Percentiles rank a stretch among this genome's conserved stretches.
These are phyloP conservation scores for Willisornis vidua DNA, from an alignment of 2,113 vertebrate genomes.

Conservation along the genomic window DNA sequence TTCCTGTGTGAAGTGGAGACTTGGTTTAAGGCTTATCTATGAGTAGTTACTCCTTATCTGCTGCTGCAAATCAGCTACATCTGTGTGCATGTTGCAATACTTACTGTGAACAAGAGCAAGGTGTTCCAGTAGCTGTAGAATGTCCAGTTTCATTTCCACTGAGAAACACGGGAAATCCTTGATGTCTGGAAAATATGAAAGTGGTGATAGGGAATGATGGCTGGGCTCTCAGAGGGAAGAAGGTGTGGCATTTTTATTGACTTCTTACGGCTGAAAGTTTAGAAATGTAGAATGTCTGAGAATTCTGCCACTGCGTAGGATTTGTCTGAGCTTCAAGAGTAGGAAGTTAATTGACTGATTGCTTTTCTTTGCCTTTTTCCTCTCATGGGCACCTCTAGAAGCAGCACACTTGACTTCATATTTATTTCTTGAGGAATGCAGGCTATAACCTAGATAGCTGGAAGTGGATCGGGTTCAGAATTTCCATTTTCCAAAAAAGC, in stretches of 20 bases:
- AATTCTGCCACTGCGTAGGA: background rate
- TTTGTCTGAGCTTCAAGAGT: background rate
- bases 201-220: background rate
- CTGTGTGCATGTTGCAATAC: background rate
- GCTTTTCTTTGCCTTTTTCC: background rate
- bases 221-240: background rate
- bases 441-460: background rate
- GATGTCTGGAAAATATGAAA: background rate
- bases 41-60: background rate
- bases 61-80: background rate
- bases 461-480: background rate
- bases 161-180: background rate
- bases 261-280: background rate
- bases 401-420: background rate
- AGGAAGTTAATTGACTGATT: background rate
- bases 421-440: background rate
- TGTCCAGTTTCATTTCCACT: background rate
- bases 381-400: background rate
- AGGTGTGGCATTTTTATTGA: accelerated
- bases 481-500: background rate
- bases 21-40: background rate
- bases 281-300: background rate
- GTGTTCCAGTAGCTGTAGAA: background rate
- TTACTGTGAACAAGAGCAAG: background rate
- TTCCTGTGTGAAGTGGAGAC: background rate